Evolutionary conservation across 64 coral and sea anemone species (phyloP), one percentile per base, ranked within the genome.

Genomic region (Hydrozoanthus tunicans): DNA sequence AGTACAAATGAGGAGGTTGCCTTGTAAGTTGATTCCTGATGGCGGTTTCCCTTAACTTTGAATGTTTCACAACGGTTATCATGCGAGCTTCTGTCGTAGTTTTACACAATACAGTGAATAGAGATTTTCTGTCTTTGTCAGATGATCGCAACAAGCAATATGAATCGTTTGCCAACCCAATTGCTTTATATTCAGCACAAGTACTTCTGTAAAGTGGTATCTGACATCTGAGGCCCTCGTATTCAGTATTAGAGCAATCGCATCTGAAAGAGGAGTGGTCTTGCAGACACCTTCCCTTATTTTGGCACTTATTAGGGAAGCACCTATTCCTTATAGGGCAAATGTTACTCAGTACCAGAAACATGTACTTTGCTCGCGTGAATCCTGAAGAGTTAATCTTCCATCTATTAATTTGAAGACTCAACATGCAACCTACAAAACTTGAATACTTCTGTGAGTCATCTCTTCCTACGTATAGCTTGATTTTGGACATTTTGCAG

Each of bases 291-390:
- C 9, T 88, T 1, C 84, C 84, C 1, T 61, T 59, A 69, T 88
- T 61, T 59, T 60, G 68, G 60, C 84, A 88, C 51, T 88, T 26
- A 60, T 88, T 88, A 6, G 84, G 68, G n/a, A 88, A 88, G 10
- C 84, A 88, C 25, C 55, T 60, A 56, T 88, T 88, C 59, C 4
- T 60, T 2, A 88, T 88, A 3, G 32, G 5, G 51, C 84, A 88
- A 3, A 12, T 59, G 20, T 88, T 12, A 59, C 56, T 73, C 53
- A 88, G 1, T 23, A 74, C 84, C 43, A 67, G 68, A 8, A 59
- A 24, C 83, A 13, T 86, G 55, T 88, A 88, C 9, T 13, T 88
- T 14, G 69, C 84, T 32, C 2, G 23, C 61, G 55, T 88, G 13
- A 88, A 73, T 4, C 60, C 68, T 7, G 26, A 25, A 6, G 84